Evolutionary conservation across 2,113 vertebrate genomes (phyloP).

Genomic region (Elachura formosa): DNA sequence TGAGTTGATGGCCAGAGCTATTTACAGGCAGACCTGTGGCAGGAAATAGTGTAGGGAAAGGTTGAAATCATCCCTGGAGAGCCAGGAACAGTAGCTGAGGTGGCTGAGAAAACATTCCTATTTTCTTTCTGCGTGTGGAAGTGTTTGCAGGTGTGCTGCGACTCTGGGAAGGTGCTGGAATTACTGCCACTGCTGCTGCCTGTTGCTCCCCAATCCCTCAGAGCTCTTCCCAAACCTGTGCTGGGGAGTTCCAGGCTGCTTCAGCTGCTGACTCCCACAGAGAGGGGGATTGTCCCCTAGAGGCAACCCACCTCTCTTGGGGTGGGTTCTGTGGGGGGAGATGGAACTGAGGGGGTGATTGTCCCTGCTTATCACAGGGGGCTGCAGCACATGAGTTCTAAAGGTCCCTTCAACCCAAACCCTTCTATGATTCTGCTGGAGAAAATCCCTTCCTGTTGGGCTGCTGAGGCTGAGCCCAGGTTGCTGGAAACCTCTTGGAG

Average conservation of each 20-base stretch:
- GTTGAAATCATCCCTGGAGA: neutral
- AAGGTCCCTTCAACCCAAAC: neutral
- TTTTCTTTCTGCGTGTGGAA: neutral
- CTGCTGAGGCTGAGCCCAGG: neutral
- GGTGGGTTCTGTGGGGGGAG: too few species aligned
- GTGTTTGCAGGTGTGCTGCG: neutral
- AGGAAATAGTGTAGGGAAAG: neutral
- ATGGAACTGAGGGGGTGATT: too few species aligned
- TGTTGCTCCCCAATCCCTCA: too few species aligned
- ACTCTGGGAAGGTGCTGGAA: neutral
- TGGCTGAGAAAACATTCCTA: neutral
- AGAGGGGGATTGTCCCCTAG: too few species aligned
- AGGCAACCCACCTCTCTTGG: too few species aligned
- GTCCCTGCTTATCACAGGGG: too few species aligned
- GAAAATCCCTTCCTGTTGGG: fast-evolving
- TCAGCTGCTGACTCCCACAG: too few species aligned
- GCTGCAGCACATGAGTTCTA: neutral
- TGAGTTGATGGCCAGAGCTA: neutral
- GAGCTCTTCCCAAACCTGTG: too few species aligned
- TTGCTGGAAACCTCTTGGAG: neutral
- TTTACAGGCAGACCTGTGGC: neutral
- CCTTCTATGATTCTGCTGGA: too few species aligned
- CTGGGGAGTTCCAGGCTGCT: too few species aligned
- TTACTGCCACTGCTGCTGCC: too few species aligned
- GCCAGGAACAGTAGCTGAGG: neutral